Conservation (phyloP, 1,140 invertebrate genomes). For the Uloborus diversus region DNA sequence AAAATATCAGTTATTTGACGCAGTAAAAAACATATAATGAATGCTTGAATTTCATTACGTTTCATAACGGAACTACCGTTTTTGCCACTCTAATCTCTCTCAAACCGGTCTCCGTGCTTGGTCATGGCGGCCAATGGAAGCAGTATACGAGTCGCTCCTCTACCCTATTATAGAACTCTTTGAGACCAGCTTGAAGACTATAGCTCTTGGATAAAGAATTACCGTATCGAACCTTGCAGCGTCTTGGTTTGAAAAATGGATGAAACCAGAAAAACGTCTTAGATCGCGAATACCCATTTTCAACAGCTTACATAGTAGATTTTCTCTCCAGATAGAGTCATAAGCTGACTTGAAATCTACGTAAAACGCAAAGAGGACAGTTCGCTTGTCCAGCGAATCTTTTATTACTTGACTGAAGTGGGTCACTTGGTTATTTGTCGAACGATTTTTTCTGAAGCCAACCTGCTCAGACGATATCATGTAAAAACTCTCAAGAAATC, state of each 20-base stretch:
- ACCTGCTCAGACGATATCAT: background rate
- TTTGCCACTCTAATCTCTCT: too few species aligned
- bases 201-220: background rate
- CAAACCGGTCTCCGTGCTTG: too few species aligned
- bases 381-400: conserved; percentile 6
- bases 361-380: background rate
- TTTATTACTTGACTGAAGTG: conserved; percentile 4
- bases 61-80: too few species aligned
- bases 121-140: too few species aligned
- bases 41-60: too few species aligned
- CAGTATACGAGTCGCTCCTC: too few species aligned
- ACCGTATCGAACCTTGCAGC: background rate
- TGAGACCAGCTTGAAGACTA: conserved; percentile 3
- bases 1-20: too few species aligned
- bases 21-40: too few species aligned
- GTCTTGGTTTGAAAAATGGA: background rate
- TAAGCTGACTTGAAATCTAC: conserved; percentile 23
- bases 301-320: background rate
- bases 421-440: background rate
- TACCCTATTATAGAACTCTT: too few species aligned
- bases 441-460: conserved; percentile 3
- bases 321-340: conserved; percentile 13
- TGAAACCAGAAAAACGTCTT: background rate
- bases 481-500: background rate
- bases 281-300: background rate